These are phyloP conservation scores for Oxyura jamaicensis DNA, from an alignment of 2,113 vertebrate genomes.

Conservation along the genomic window DNA sequence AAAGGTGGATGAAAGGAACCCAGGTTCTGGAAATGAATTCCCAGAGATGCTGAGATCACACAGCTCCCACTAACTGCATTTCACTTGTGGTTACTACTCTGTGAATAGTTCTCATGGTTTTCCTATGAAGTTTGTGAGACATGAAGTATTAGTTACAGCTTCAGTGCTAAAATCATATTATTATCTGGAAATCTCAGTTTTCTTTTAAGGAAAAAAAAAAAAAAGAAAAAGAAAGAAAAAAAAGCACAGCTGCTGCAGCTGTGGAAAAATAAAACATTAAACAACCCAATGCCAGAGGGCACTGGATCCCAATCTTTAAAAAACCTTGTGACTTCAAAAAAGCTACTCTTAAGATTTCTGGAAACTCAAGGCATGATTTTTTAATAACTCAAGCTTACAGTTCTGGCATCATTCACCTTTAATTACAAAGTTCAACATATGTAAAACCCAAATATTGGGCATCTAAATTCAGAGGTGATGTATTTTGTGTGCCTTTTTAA, in stretches of 20 bases:
- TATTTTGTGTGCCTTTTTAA: not conserved
- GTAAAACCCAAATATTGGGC: not conserved
- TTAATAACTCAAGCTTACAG: not conserved
- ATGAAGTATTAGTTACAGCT: constrained; percentile 15
- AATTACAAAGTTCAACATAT: not conserved
- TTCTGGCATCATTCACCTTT: not conserved
- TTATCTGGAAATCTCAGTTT: constrained; percentile 38
- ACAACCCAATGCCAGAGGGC: not conserved
- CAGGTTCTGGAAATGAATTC: not conserved
- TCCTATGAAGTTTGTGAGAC: not conserved
- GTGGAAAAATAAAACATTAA: not conserved
- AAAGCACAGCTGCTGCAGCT: not conserved
- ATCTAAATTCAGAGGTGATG: not conserved
- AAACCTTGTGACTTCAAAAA: not conserved
- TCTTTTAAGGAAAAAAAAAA: not conserved
- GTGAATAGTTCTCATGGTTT: not conserved
- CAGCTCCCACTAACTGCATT: not conserved
- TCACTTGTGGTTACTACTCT: not conserved
- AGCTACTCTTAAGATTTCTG: not conserved
- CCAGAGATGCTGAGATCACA: constrained; percentile 21
- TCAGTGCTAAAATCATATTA: not conserved
- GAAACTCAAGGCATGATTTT: not conserved
- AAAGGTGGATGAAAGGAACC: not conserved
- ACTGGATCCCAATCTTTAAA: not conserved
- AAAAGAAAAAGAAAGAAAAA: not conserved